Conservation (phyloP, 2,113 vertebrate genomes). For the Syrrhaptes paradoxus region DNA sequence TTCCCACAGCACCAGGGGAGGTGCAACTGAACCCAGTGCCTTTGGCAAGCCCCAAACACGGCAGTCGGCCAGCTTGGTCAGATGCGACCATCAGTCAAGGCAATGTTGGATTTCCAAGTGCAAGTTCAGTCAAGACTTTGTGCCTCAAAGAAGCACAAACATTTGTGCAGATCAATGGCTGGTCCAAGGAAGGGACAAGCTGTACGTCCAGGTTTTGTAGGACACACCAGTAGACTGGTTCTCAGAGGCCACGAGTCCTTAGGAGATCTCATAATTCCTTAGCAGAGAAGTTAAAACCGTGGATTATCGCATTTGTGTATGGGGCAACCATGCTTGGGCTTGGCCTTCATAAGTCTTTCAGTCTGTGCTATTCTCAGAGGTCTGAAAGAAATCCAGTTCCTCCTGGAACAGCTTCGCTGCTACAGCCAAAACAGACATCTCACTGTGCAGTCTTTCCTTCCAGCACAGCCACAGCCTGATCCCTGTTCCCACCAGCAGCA, state of each 20-base stretch:
- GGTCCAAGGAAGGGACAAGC: not conserved
- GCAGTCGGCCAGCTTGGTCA: not conserved
- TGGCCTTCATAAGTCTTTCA: not conserved
- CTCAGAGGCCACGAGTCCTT: not conserved
- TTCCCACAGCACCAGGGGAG: not conserved
- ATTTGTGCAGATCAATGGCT: not conserved
- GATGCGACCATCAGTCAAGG: conserved; percentile 48
- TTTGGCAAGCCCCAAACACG: not conserved
- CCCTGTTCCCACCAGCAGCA: not conserved
- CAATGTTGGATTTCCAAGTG: not conserved
- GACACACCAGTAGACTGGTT: not conserved
- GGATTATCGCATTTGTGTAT: not conserved
- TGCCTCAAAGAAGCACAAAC: not conserved
- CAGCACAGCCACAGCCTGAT: not conserved
- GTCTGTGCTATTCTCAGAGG: not conserved
- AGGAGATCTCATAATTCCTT: not conserved
- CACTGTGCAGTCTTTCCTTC: not conserved
- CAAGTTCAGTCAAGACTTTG: not conserved
- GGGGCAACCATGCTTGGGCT: not conserved
- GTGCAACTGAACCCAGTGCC: not conserved
- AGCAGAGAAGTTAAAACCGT: not conserved
- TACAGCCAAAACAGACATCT: not conserved
- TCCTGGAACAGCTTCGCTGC: not conserved
- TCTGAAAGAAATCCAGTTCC: not conserved
- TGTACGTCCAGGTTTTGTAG: not conserved